Percentiles rank a stretch among this genome's conserved stretches.
These are phyloP conservation scores for Gymnobelideus leadbeateri DNA, from an alignment of 2,113 vertebrate species.

Conservation along the genomic window DNA sequence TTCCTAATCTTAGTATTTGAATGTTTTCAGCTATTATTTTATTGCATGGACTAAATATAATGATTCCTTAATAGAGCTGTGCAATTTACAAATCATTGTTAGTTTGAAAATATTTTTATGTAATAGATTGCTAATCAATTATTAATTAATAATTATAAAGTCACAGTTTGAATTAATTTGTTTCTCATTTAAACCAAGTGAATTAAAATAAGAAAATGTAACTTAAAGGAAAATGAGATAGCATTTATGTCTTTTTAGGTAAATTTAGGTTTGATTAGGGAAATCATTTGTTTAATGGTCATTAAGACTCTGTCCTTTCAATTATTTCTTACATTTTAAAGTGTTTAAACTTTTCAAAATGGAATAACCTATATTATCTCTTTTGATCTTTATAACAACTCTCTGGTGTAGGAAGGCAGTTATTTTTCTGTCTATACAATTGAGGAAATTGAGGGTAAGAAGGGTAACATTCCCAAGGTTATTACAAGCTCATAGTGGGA, in stretches of 20 bases:
- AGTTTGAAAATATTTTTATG: neutral
- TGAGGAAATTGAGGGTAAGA: neutral
- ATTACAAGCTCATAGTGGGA: neutral
- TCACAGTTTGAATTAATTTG: conserved; percentile 2
- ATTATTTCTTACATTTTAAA: conserved; percentile 15
- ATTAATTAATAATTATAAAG: neutral
- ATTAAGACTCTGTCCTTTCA: neutral
- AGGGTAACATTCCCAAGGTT: neutral
- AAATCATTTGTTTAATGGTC: neutral
- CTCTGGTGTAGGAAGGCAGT: neutral
- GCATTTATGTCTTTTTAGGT: neutral
- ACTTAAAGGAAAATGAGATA: neutral
- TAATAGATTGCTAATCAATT: neutral
- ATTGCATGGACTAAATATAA: neutral
- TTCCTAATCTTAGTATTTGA: conserved; percentile 11
- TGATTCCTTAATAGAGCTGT: conserved; percentile 4
- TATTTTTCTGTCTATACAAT: neutral
- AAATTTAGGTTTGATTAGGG: conserved; percentile 3
- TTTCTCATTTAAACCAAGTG: conserved; percentile 18
- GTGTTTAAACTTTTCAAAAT: conserved; percentile 13
- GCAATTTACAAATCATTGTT: conserved; percentile 10
- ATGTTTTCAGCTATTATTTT: neutral
- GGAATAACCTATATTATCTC: neutral
- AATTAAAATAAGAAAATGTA: neutral
- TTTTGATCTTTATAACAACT: neutral